Evolutionary conservation across 1,140 invertebrate species (phyloP), one percentile per base, ranked within the genome.

Genomic region (Pseudomyrmex sp.): DNA sequence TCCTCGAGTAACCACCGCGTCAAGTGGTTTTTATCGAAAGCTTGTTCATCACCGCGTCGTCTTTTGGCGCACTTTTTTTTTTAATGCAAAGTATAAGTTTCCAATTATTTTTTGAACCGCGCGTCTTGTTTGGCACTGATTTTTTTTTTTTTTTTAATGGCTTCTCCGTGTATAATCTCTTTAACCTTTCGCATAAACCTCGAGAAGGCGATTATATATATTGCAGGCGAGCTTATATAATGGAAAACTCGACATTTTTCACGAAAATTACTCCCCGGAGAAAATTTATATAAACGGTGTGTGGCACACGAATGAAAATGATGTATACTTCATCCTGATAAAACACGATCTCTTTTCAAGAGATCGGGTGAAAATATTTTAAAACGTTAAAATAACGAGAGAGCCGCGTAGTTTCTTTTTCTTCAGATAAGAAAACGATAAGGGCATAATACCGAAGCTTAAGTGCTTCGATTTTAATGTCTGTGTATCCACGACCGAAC

Each of bases 131-230:
- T n/a, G n/a, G n/a, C 35, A 1, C 35, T 35, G 35, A 35, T 59
- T 61, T 70, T 54, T 65, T 54, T 56, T 70, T 35, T 70, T 80
- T 80, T 80, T 80, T 80, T 80, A 70, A 80, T 80, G 59, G 66
- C 35, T 59, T 50, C 18, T 44, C 66, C 76, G 66, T 50, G 15
- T 61, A 35, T 35, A 70, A 80, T 80, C 66, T 80, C 54, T 80
- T 80, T 80, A 80, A 80, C 76, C 76, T 80, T 80, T 80, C 23
- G 26, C 10, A 58, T 79, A 70, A 80, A 70, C 68, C 48, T 61
- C 59, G 59, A 70, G 70, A 50, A 72, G 76, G 13, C 15, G 35
- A 10, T 59, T 44, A 35, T 44, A n/a, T 9, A 77, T 54, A 54
- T 44, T 44, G 20, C 52, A 10, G 18, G 63, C 52, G 66, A 61